phyloP scores from a whole-genome alignment of 2,113 vertebrate genomes.

The Elachura formosa region DNA sequence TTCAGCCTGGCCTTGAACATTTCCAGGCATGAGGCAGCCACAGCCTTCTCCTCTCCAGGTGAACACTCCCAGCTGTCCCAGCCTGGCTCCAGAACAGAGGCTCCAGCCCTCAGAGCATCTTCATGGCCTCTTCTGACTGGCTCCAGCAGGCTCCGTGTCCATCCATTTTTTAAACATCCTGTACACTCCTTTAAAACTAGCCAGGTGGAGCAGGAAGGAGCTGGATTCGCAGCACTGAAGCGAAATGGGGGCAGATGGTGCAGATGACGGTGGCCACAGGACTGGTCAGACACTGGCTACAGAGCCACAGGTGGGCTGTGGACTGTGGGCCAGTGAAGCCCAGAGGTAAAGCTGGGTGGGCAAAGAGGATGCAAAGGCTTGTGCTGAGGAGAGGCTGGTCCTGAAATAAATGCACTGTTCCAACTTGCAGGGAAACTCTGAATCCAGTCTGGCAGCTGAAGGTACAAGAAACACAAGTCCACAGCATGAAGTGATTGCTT shows the following conservation, averaged over 20 bases:
- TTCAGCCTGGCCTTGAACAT: neutral
- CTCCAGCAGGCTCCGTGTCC: neutral
- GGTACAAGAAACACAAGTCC: neutral
- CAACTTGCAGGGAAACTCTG: neutral
- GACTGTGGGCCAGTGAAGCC: neutral
- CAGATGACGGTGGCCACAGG: rapidly evolving
- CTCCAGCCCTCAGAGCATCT: neutral
- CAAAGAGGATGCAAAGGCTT: rapidly evolving
- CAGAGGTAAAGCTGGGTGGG: rapidly evolving
- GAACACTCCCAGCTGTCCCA: neutral
- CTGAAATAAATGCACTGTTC: neutral
- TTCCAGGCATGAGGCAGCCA: neutral
- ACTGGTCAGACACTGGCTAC: neutral
- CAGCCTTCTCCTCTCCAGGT: neutral
- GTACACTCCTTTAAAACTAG: neutral
- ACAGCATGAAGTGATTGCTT: neutral
- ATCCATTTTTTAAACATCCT: neutral
- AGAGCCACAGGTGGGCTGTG: rapidly evolving
- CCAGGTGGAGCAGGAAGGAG: neutral
- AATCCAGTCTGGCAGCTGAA: neutral
- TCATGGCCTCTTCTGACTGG: neutral
- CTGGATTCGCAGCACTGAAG: neutral
- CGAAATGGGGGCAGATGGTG: neutral
- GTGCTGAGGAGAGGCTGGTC: neutral
- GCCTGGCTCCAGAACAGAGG: neutral